Evolutionary conservation across 1,140 invertebrate species (phyloP).

Genomic region (Galendromus occidentalis): DNA sequence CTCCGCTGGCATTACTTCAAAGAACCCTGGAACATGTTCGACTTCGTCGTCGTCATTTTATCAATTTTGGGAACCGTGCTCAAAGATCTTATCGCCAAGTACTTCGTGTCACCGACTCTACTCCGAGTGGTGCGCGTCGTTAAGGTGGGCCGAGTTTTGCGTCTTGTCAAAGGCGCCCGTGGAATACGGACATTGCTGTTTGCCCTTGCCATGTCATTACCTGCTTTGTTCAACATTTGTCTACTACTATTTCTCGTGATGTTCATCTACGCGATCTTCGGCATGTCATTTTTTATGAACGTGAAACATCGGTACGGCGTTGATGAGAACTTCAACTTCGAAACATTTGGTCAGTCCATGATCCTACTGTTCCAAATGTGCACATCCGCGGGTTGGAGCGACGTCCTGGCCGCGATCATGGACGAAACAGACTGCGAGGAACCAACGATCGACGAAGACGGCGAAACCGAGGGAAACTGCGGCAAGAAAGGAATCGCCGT

Average conservation of each 20-base stretch:
- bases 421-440: conserved; percentile 81
- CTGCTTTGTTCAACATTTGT: conserved; percentile 95
- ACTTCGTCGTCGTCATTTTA: conserved; percentile 94
- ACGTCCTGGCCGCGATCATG: conserved; percentile 82
- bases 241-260: conserved; percentile 90
- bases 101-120: conserved; percentile 90
- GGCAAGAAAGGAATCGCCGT: conserved; percentile 79
- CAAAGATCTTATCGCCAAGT: conserved; percentile 87
- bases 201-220: conserved; percentile 89
- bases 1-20: conserved; percentile 94
- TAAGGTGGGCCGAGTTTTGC: conserved; percentile 85
- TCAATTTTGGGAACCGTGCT: conserved; percentile 90
- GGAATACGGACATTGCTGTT: conserved; percentile 90
- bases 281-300: conserved; percentile 98
- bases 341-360: conserved; percentile 94
- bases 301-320: conserved; percentile 71
- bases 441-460: conserved; percentile 50
- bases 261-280: conserved; percentile 98
- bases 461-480: conserved; percentile 51
- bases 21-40: conserved; percentile 97
- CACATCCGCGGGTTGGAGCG: conserved; percentile 91
- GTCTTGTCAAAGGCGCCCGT: conserved; percentile 89
- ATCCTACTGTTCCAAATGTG: conserved; percentile 96
- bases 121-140: conserved; percentile 90
- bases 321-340: conserved; percentile 93